phyloP scores from a whole-genome alignment of 2,797 vertebrate species.

The Phoeniculus purpureus region DNA sequence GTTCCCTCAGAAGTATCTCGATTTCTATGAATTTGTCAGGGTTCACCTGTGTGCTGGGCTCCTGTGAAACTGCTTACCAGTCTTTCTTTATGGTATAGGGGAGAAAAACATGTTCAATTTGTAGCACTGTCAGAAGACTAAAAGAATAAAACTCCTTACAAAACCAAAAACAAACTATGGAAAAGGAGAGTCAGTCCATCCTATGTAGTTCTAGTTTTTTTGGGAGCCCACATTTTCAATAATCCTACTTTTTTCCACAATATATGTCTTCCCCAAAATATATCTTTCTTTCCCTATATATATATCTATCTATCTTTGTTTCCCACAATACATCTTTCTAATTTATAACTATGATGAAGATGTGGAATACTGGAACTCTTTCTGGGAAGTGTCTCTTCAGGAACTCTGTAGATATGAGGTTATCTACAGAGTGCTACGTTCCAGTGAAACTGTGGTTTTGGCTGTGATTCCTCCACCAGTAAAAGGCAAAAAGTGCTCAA shows the following conservation, averaged over 20 bases:
- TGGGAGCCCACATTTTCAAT: background rate
- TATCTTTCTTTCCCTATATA: too few species aligned
- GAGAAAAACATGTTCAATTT: background rate
- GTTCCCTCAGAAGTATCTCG: background rate
- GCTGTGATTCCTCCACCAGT: background rate
- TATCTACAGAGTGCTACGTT: too few species aligned
- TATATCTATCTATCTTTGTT: too few species aligned
- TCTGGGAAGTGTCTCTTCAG: background rate
- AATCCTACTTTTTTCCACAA: background rate
- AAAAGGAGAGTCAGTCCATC: background rate
- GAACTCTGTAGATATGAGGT: background rate
- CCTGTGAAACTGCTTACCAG: background rate
- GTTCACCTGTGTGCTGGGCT: background rate
- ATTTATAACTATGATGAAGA: background rate
- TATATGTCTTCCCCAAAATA: too few species aligned
- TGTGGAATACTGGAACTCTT: background rate
- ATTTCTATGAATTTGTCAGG: background rate
- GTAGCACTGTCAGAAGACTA: background rate
- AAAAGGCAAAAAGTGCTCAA: background rate
- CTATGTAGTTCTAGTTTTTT: background rate
- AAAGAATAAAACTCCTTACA: background rate
- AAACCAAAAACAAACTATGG: background rate
- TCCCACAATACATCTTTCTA: background rate
- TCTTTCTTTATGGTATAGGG: background rate
- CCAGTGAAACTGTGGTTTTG: background rate